Percentiles rank a stretch among this genome's conserved stretches.
Evolutionary conservation across 2,113 vertebrate genomes (phyloP).

Genomic region (Anguilla rostrata): DNA sequence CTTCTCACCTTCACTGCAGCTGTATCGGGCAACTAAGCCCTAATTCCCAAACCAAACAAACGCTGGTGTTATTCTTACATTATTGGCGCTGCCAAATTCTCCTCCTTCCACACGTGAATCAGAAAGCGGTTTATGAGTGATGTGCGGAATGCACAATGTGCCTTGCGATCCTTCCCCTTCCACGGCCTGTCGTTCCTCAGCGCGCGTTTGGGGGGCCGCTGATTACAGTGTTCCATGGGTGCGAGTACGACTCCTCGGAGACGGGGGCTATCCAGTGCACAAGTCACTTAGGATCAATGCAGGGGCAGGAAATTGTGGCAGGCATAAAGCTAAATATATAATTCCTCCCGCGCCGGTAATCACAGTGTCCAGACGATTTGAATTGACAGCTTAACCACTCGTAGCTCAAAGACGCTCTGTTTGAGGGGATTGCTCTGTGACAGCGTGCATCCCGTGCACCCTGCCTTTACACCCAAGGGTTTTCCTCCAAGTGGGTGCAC

Average conservation of each 20-base stretch:
- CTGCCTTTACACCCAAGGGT: conserved; percentile 30
- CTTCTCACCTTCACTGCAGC: conserved; percentile 8
- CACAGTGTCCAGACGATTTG: conserved; percentile 79
- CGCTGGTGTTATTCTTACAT: conserved; percentile 10
- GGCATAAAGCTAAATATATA: conserved; percentile 88
- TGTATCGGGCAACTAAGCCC: background rate
- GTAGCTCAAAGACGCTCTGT: conserved; percentile 75
- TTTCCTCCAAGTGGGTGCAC: conserved; percentile 64
- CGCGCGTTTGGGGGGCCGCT: conserved; percentile 57
- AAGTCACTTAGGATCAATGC: conserved; percentile 80
- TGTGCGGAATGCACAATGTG: background rate
- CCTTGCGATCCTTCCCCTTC: background rate
- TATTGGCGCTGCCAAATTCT: background rate
- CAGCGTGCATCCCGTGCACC: conserved; percentile 40
- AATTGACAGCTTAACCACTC: conserved; percentile 89
- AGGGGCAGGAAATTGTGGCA: conserved; percentile 85
- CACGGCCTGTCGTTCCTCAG: conserved; percentile 25
- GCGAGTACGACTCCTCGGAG: conserved; percentile 62
- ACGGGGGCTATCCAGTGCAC: conserved; percentile 63
- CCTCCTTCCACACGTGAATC: background rate
- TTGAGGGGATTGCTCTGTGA: conserved; percentile 45
- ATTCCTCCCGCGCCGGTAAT: conserved; percentile 82
- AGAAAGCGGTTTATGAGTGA: conserved; percentile 1
- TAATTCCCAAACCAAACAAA: conserved; percentile 2
- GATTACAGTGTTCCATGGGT: conserved; percentile 63